Percentiles rank a stretch among this genome's conserved stretches.
These are phyloP conservation scores for Chionoecetes opilio DNA, from an alignment of 1,140 invertebrate species.

Conservation along the genomic window DNA sequence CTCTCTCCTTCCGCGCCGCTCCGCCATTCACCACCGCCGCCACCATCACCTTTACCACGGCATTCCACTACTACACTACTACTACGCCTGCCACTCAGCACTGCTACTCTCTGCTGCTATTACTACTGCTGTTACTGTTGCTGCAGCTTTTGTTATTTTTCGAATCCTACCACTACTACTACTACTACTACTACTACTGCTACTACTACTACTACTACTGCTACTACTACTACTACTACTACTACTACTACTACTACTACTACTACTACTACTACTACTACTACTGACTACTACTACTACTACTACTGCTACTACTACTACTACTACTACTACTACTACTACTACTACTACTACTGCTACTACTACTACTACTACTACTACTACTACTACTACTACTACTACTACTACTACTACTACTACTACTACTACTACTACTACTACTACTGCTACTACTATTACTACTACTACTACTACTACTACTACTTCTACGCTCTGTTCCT, in stretches of 20 bases:
- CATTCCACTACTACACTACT: constrained; percentile 42
- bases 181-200: constrained; percentile 21
- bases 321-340: constrained; percentile 50
- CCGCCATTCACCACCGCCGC: constrained; percentile 9
- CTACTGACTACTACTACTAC: constrained; percentile 45
- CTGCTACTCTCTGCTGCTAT: constrained; percentile 15
- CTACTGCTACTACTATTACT: background rate
- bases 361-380: constrained; percentile 41
- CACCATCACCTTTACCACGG: background rate
- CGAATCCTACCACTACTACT: background rate
- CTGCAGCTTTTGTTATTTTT: background rate
- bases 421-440: constrained; percentile 30
- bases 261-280: background rate
- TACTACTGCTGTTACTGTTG: background rate
- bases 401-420: constrained; percentile 8
- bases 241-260: constrained; percentile 38
- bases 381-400: constrained; percentile 23
- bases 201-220: background rate
- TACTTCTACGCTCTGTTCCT: background rate
- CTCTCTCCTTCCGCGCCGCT: background rate
- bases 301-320: constrained; percentile 31
- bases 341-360: constrained; percentile 52
- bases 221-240: background rate
- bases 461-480: no score
- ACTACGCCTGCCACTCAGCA: constrained; percentile 27